Base-by-base conservation (phyloP, 2,888 invertebrate species). In the Cataglyphis altisquamis region DNA sequence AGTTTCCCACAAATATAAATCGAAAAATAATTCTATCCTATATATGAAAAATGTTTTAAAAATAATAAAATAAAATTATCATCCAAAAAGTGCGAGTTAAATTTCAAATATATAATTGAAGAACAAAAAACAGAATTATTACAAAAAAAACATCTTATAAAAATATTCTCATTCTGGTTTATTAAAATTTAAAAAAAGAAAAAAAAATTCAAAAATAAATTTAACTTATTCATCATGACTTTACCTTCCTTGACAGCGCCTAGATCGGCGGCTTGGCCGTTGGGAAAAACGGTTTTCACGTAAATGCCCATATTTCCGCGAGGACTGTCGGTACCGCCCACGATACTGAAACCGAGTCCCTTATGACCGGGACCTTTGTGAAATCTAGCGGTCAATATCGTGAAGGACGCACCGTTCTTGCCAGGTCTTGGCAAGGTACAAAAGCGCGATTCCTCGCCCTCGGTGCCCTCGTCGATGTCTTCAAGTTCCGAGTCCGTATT, bases 301-400 rank as follows among this genome's bases (percentile, higher is more conserved):
- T 97, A 98, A 91, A 98, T 98, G 63, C 98, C 98, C 96, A 98
- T 97, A 91, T 97, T 97, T 0, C 98, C 98, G 88, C 97, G 97
- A 1, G 98, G 97, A 18, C 98, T 98, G 94, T 98, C 98, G 77
- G 96, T 96, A 1, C 98, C 98, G 18, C 98, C 98, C 29, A 98
- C 98, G 89, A 98, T 98, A 90, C 98, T 98, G 95, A 98, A 98
- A 25, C 98, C 98, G 32, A 98, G 96, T 52, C 98, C 97, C 95
- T 98, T 98, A 86, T 97, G 97, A 18, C 98, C 97, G 3, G 97
- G 97, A 67, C 98, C 98, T 94, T 98, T 98, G 82, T 96, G 96
- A 93, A 97, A 97, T 85, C 96, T 96, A 85, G 97, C 96, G 12
- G 95, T 95, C 87, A 94, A 92, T 86, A 96, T 96, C 45, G 96